Evolutionary conservation across 30 jellyfish, hydroid and myxozoan species (phyloP), one percentile per base, ranked within the genome.

Genomic region (Mastigias papua): DNA sequence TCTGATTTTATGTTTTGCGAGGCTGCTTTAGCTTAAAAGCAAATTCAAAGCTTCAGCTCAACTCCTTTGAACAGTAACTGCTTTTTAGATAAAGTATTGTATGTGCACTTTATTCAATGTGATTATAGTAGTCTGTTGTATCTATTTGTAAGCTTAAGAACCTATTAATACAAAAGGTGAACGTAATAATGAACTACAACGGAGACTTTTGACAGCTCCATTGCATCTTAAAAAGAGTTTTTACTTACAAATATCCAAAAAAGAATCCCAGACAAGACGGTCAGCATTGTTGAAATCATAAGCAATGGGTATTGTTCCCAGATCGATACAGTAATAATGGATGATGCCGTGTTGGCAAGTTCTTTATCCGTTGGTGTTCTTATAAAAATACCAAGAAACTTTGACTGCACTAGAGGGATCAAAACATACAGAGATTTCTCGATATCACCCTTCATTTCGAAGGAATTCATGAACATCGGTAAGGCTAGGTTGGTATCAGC

Each of bases 191-290:
- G n/a, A n/a, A n/a, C n/a, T n/a, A n/a, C n/a, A n/a, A n/a, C n/a
- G n/a, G n/a, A n/a, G n/a, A n/a, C n/a, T n/a, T n/a, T n/a, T n/a
- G n/a, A n/a, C n/a, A n/a, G n/a, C n/a, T n/a, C n/a, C n/a, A n/a
- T n/a, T n/a, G n/a, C n/a, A n/a, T n/a, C n/a, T n/a, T n/a, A n/a
- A n/a, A n/a, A n/a, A n/a, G n/a, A n/a, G n/a, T n/a, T n/a, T n/a
- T n/a, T n/a, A 51, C 92, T 70, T 61, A 83, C 92, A 65, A 83
- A 34, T 9, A 71, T 28, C 92, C 92, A 83, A 48, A 67, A 83
- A 23, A 83, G 34, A 34, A 83, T 83, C 28, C 80, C 92, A 70
- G 92, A 86, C 33, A 83, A 19, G 22, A 83, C 19, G n/a, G 72
- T 51, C 48, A 83, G 37, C 4, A 71, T 6, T n/a, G 80, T 20